phyloP scores from a whole-genome alignment of 2,113 vertebrate species.

The Pedetes capensis region DNA sequence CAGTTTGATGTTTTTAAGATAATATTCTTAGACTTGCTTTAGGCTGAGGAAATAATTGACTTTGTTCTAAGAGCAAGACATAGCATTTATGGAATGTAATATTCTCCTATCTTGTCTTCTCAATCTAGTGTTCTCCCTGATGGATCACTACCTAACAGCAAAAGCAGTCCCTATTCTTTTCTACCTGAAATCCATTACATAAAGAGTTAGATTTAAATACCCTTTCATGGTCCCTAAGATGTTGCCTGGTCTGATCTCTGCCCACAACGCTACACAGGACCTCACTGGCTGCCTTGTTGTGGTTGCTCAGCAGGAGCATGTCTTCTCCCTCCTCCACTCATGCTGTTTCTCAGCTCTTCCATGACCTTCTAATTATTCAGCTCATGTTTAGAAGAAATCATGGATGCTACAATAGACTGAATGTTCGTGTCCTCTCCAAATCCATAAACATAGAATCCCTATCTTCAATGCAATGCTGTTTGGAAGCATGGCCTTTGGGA shows the following conservation, averaged over 20 bases:
- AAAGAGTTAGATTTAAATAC: not conserved
- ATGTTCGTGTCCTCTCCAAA: no score
- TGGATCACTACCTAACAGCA: not conserved
- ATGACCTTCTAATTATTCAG: not conserved
- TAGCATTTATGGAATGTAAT: not conserved
- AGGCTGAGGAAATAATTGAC: not conserved
- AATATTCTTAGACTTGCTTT: not conserved
- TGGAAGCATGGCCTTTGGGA: not conserved
- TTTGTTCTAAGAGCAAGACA: not conserved
- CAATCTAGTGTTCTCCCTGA: not conserved
- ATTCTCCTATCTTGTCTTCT: not conserved
- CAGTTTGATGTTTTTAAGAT: not conserved
- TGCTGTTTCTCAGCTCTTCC: not conserved
- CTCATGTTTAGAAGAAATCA: not conserved
- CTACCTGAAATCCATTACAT: not conserved
- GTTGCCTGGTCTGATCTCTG: not conserved
- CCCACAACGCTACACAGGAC: no score
- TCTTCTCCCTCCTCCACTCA: not conserved
- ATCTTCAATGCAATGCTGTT: no score
- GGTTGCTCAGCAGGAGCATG: not conserved
- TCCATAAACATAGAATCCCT: not conserved
- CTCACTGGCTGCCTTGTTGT: not conserved
- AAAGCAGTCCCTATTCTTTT: not conserved
- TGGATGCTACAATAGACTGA: not conserved
- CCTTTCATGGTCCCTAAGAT: not conserved